Percentiles rank a stretch among this genome's conserved stretches.
phyloP scores from a whole-genome alignment of 2,113 vertebrate species.

The Dromas ardeola region DNA sequence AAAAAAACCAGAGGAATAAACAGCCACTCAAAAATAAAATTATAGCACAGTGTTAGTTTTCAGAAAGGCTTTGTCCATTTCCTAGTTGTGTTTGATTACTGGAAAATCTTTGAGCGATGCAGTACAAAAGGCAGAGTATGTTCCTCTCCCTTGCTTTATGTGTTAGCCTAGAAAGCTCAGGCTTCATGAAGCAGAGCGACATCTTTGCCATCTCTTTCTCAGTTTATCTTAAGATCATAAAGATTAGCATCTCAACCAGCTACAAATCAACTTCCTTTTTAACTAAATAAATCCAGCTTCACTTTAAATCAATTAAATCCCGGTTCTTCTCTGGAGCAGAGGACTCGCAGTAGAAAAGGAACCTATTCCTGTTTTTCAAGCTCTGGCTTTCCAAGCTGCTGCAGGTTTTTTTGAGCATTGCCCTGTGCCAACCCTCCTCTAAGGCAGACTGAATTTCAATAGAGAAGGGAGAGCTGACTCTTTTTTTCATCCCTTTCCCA shows the following conservation, averaged over 20 bases:
- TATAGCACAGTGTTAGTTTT: neutral
- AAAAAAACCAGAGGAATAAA: neutral
- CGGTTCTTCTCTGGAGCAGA: neutral
- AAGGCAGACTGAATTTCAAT: neutral
- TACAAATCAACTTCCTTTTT: neutral
- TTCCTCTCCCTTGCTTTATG: neutral
- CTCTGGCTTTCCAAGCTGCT: neutral
- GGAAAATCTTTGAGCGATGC: neutral
- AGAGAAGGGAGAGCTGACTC: neutral
- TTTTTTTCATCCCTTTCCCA: neutral
- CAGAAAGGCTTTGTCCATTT: neutral
- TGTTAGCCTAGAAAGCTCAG: neutral
- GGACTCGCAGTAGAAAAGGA: neutral
- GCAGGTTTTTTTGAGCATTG: neutral
- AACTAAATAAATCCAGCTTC: neutral
- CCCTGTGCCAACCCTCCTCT: neutral
- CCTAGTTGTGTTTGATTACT: neutral
- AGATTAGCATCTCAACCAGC: neutral
- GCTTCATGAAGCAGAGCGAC: neutral
- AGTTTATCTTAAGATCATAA: neutral
- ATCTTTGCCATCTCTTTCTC: neutral
- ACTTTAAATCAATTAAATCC: neutral
- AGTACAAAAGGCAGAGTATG: neutral
- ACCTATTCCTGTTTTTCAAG: neutral
- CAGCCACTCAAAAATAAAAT: neutral